phyloP scores from a whole-genome alignment of 2,888 invertebrate species.

The Tricholauxania praeusta region DNA sequence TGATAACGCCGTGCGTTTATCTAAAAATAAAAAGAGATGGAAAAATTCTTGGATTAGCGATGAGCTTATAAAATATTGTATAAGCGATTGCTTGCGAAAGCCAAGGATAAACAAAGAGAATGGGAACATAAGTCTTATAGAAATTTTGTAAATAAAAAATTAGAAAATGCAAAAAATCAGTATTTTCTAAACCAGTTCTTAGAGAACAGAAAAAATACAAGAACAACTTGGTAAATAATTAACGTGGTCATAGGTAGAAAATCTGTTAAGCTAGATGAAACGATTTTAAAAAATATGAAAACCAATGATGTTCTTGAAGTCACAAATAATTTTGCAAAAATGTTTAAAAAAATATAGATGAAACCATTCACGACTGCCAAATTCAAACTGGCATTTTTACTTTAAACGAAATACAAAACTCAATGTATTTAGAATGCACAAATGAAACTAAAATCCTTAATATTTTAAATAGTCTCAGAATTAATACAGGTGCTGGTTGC shows the following conservation, averaged over 20 bases:
- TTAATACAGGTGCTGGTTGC: no score
- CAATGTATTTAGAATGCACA: no score
- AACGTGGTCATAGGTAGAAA: no score
- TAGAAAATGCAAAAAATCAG: slow-evolving; percentile 5
- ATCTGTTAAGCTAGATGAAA: no score
- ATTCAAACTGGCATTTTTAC: no score
- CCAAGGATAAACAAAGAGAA: slow-evolving; percentile 13
- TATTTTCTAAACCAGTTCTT: neutral
- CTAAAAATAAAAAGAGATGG: slow-evolving; percentile 2
- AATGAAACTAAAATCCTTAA: no score
- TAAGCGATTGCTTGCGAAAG: neutral
- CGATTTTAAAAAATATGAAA: neutral
- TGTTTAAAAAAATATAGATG: neutral
- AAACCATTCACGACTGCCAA: no score
- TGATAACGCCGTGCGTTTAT: neutral
- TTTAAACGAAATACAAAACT: no score
- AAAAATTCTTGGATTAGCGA: slow-evolving; percentile 14
- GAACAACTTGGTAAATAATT: no score
- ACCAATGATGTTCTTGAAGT: neutral
- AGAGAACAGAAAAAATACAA: neutral
- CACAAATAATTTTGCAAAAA: neutral
- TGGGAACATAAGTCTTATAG: neutral
- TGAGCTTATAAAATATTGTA: slow-evolving; percentile 16
- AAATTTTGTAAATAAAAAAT: slow-evolving; percentile 5
- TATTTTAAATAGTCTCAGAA: no score